These are phyloP conservation scores for Nomada flava DNA, from an alignment of 2,888 invertebrate species.

Conservation along the genomic window DNA sequence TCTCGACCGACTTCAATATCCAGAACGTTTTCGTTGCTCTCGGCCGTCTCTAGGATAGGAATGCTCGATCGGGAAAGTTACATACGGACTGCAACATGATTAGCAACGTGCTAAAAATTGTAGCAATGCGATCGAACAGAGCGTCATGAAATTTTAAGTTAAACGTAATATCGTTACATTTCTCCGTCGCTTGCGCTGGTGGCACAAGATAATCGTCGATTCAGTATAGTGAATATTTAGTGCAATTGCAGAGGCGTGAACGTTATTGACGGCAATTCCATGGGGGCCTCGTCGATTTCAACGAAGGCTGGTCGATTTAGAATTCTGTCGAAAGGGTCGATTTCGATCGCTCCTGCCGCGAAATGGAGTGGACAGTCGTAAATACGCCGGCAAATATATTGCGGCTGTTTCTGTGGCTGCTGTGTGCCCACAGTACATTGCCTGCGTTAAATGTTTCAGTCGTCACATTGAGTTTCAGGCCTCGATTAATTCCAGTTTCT, in stretches of 20 bases:
- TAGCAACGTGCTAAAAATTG: no score
- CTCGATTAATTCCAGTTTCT: not conserved
- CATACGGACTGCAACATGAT: no score
- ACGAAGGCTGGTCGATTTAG: not conserved
- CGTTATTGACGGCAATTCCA: not conserved
- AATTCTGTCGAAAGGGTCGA: constrained; percentile 27
- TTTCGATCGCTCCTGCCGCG: constrained; percentile 17
- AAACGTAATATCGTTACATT: no score
- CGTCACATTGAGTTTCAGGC: constrained; percentile 35
- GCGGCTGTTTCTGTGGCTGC: constrained; percentile 77
- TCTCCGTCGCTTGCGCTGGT: no score
- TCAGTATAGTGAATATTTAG: constrained; percentile 16
- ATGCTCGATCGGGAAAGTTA: not conserved
- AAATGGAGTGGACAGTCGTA: constrained; percentile 78
- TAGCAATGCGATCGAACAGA: no score
- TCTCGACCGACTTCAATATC: not conserved
- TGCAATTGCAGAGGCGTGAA: not conserved
- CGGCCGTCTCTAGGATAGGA: no score
- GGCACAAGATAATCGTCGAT: not conserved
- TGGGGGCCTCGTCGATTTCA: constrained; percentile 8
- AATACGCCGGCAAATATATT: constrained; percentile 83
- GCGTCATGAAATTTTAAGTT: no score
- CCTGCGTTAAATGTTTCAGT: constrained; percentile 76
- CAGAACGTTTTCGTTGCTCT: not conserved
- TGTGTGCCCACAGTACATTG: constrained; percentile 78